Evolutionary conservation across 2,888 invertebrate species (phyloP).

Genomic region (Bruchidius siliquastri): DNA sequence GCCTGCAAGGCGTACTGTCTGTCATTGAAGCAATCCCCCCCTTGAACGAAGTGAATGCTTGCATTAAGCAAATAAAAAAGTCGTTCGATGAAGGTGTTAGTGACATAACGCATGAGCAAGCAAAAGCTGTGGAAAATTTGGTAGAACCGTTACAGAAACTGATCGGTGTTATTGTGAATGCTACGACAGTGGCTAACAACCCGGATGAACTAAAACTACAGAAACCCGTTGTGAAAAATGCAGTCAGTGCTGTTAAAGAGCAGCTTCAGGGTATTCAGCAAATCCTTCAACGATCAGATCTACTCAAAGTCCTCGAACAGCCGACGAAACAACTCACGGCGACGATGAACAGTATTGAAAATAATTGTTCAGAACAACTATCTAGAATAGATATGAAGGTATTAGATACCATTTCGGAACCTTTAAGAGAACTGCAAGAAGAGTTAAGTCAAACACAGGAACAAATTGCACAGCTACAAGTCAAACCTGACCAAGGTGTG

Average conservation of each 20-base stretch:
- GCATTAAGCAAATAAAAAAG: constrained; percentile 11
- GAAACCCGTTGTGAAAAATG: neutral
- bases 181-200: neutral
- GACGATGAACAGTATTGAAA: constrained; percentile 2
- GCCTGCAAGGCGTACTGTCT: constrained; percentile 19
- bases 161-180: neutral
- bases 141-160: neutral
- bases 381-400: constrained; percentile 11
- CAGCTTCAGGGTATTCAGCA: neutral
- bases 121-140: neutral
- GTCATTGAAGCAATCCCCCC: constrained; percentile 16
- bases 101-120: neutral
- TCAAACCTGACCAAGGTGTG: constrained; percentile 12
- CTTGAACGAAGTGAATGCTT: constrained; percentile 9
- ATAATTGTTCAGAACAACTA: constrained; percentile 1
- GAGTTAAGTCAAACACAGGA: neutral
- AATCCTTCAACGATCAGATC: neutral
- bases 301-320: neutral
- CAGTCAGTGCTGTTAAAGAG: neutral
- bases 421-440: neutral
- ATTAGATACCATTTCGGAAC: constrained; percentile 12
- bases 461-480: constrained; percentile 1
- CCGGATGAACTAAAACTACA: neutral
- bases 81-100: constrained; percentile 5
- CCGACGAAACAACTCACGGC: neutral